A percentile compares a stretch with the other conserved stretches of the same genome.
These are phyloP conservation scores for Ctenosaura bakeri DNA, from an alignment of 2,797 vertebrate species.

Conservation along the genomic window DNA sequence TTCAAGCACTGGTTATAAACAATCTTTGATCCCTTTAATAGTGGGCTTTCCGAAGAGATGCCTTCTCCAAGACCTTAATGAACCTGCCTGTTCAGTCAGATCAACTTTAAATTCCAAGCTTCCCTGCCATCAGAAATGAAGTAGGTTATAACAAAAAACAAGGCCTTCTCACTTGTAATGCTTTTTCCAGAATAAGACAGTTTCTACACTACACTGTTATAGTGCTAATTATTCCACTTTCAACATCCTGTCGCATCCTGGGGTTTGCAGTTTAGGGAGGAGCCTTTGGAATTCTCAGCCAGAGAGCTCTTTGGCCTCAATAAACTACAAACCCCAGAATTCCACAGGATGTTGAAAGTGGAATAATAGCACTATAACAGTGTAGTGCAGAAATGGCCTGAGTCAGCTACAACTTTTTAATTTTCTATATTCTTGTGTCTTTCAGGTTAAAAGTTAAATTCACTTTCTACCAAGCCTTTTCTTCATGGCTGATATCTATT, in stretches of 20 bases:
- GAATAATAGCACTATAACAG: too few species aligned
- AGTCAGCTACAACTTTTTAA: background rate
- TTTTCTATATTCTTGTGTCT: background rate
- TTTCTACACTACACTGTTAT: too few species aligned
- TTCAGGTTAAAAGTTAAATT: background rate
- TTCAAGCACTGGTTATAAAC: background rate
- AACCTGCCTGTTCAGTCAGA: background rate
- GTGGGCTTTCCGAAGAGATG: background rate
- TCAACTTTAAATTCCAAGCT: background rate
- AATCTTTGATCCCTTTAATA: background rate
- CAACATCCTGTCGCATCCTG: too few species aligned
- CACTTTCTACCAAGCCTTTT: too few species aligned
- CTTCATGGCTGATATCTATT: background rate
- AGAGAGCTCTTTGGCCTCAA: too few species aligned
- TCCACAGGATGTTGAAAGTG: too few species aligned
- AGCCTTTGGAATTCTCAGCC: too few species aligned
- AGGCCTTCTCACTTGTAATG: background rate
- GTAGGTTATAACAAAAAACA: background rate
- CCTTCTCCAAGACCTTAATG: background rate
- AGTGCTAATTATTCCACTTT: too few species aligned
- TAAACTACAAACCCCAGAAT: too few species aligned
- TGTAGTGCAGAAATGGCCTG: too few species aligned
- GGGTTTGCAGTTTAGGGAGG: too few species aligned
- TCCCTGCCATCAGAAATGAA: background rate
- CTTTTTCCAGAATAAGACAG: background rate